phyloP scores from a whole-genome alignment of 1,140 invertebrate species.

The Papilio machaon region DNA sequence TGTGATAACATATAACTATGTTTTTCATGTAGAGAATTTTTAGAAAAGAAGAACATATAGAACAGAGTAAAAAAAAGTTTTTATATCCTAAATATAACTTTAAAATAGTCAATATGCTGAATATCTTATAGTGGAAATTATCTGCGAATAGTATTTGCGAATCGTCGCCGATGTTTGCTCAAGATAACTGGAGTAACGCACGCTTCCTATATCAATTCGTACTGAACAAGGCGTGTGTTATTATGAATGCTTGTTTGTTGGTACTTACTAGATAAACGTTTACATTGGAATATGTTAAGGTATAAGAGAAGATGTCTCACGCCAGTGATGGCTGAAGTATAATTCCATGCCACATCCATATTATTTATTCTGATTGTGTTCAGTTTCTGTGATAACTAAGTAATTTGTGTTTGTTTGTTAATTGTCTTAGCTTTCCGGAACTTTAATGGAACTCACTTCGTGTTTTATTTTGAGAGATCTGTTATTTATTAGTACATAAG shows the following conservation, averaged over 20 bases:
- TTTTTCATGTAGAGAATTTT: too few relatives aligned
- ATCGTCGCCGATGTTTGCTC: conserved; percentile 27
- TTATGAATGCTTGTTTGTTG: conserved; percentile 33
- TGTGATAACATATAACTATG: too few relatives aligned
- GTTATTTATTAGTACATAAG: background rate
- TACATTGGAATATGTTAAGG: conserved; percentile 17
- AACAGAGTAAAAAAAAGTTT: background rate
- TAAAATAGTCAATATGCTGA: background rate
- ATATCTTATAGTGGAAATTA: background rate
- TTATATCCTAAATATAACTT: background rate
- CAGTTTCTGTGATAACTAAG: conserved; percentile 9
- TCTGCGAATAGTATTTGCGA: conserved; percentile 18
- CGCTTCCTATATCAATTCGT: conserved; percentile 29
- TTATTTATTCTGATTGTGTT: conserved; percentile 27
- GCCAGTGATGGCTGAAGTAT: conserved; percentile 16
- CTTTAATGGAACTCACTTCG: background rate
- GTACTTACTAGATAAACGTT: conserved; percentile 17
- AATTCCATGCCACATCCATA: background rate
- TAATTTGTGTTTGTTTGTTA: conserved; percentile 31
- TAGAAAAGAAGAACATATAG: too few relatives aligned
- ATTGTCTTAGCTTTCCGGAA: conserved; percentile 27
- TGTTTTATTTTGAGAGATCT: background rate
- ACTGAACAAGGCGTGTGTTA: conserved; percentile 20
- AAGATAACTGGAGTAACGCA: conserved; percentile 31
- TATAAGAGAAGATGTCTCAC: conserved; percentile 13